Evolutionary conservation across 2,888 invertebrate genomes (phyloP), one percentile per base, ranked within the genome.

Genomic region (Ceraclea dissimilis): DNA sequence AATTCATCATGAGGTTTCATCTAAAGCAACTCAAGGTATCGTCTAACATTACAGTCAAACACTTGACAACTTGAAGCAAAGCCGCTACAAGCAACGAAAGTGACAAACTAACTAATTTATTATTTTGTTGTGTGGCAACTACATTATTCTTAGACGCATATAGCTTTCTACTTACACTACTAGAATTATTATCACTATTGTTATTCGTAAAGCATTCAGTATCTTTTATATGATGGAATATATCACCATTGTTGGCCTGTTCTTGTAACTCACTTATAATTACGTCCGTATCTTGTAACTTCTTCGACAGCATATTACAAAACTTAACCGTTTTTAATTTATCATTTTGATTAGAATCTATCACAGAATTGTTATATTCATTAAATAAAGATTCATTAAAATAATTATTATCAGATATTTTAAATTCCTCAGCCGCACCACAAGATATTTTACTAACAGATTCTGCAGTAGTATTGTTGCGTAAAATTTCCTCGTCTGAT

Each of bases 1-100:
- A n/a, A n/a, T n/a, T n/a, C n/a, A n/a, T n/a, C n/a, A n/a, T 26
- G 26, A 26, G 26, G 26, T 46, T 63, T 51, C 65, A 63, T 65
- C 66, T 60, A 53, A 67, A 60, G 54, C 64, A 65, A 53, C 66
- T 64, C 34, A 73, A 69, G 11, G 72, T 79, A 64, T 82, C 81
- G 65, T 82, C 82, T 63, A 82, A 71, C 65, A 82, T 77, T 68
- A 80, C 79, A 46, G 81, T 80, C 65, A 82, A 77, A 68, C 82
- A 82, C 58, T 80, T 77, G 69, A 83, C 79, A 62, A 82, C 83
- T 68, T 83, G 82, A 33, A 82, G 65, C 64, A 83, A 67, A 22
- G 82, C 82, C 18, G 83, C 82, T 49, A 83, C 71, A 16, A 83
- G 70, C 62, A 83, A 74, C 48, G 82, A 82, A 33, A 83, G 67